Evolutionary conservation across 2,797 vertebrate genomes (phyloP).

Genomic region (Gobio occitaniae): DNA sequence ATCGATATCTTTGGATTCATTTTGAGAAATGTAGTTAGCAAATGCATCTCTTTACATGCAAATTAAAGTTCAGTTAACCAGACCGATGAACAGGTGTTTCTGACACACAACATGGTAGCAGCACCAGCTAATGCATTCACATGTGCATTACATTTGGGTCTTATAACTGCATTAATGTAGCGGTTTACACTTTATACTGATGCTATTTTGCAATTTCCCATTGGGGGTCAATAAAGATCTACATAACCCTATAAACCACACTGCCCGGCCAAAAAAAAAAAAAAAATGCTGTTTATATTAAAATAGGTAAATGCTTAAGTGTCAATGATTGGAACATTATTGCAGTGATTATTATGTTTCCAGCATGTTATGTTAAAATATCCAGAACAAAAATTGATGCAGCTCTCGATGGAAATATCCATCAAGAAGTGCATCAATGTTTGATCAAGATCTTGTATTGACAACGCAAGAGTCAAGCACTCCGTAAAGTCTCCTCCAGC

Average conservation of each 20-base stretch:
- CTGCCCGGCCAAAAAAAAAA: too few relatives aligned
- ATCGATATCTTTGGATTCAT: background rate
- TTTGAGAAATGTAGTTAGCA: background rate
- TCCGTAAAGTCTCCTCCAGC: too few relatives aligned
- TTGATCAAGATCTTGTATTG: too few relatives aligned
- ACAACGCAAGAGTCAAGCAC: too few relatives aligned
- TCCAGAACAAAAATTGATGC: too few relatives aligned
- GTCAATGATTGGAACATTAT: too few relatives aligned
- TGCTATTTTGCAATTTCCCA: background rate
- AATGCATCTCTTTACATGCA: background rate
- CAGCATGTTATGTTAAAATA: too few relatives aligned
- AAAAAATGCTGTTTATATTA: too few relatives aligned
- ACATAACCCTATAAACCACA: background rate
- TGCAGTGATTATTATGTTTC: too few relatives aligned
- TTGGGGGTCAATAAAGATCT: background rate
- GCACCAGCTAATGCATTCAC: background rate
- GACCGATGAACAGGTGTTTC: background rate
- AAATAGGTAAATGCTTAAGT: too few relatives aligned
- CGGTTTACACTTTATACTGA: background rate
- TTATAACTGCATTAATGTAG: background rate
- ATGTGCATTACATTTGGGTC: background rate
- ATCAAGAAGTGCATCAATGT: too few relatives aligned
- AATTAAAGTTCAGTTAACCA: background rate
- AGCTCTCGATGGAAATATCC: too few relatives aligned
- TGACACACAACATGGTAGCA: background rate